These are phyloP conservation scores for Sebastes schlegelii DNA, from an alignment of 2,113 vertebrate species.

Conservation along the genomic window DNA sequence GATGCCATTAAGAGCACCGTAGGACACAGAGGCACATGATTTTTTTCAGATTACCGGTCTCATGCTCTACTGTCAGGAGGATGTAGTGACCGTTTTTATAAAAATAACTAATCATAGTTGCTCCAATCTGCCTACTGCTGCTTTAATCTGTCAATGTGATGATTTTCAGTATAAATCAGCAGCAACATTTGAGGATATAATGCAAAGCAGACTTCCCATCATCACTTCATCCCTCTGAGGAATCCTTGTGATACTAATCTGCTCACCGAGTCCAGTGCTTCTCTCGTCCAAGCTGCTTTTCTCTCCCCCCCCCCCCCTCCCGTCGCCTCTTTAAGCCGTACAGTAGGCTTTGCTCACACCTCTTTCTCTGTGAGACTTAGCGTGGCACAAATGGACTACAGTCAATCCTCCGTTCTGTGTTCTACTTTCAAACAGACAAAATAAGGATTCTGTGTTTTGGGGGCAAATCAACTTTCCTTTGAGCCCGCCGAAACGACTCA, in stretches of 20 bases:
- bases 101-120: no score
- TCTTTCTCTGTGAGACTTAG: slow-evolving; percentile 52
- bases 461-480: slow-evolving; percentile 76
- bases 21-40: no score
- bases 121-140: no score
- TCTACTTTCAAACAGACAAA: slow-evolving; percentile 68
- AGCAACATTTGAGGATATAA: slow-evolving; percentile 42
- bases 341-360: slow-evolving; percentile 52
- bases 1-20: no score
- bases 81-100: no score
- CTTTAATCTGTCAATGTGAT: slow-evolving; percentile 25
- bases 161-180: slow-evolving; percentile 45
- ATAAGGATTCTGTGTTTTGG: slow-evolving; percentile 67
- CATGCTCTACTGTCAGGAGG: no score
- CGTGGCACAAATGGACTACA: slow-evolving; percentile 44
- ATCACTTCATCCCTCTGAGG: slow-evolving; percentile 51
- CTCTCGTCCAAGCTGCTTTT: slow-evolving; percentile 59
- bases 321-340: slow-evolving; percentile 38
- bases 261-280: slow-evolving; percentile 39
- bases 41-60: no score
- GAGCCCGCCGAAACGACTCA: slow-evolving; percentile 59
- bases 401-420: slow-evolving; percentile 48
- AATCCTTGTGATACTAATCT: slow-evolving; percentile 59
- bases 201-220: slow-evolving; percentile 35
- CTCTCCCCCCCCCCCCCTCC: slow-evolving; percentile 5